A percentile compares a stretch with the other conserved stretches of the same genome.
phyloP scores from a whole-genome alignment of 2,113 vertebrate species.

The Muscicapa adusta region DNA sequence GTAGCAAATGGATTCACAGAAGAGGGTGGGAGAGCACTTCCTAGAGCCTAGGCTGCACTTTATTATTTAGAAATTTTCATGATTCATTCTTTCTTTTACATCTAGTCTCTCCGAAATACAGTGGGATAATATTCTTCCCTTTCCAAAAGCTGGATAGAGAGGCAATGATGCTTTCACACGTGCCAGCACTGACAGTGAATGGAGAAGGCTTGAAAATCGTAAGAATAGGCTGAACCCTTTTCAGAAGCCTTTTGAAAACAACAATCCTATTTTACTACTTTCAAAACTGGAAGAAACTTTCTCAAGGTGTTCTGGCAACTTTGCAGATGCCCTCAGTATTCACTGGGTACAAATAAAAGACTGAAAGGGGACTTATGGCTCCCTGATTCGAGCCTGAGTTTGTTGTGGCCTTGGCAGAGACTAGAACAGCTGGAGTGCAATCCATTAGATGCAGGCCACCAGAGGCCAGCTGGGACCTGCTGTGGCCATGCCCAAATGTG shows the following conservation, averaged over 20 bases:
- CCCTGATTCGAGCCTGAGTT: not conserved
- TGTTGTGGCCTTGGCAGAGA: not conserved
- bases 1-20: not conserved
- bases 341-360: not conserved
- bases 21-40: not conserved
- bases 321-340: not conserved
- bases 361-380: not conserved
- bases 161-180: rapidly evolving
- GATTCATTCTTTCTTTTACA: not conserved
- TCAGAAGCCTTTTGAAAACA: not conserved
- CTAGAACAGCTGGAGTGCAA: not conserved
- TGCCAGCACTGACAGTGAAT: not conserved
- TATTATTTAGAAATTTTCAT: not conserved
- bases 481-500: not conserved
- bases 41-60: not conserved
- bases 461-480: not conserved
- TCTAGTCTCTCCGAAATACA: not conserved
- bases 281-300: not conserved
- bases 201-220: not conserved
- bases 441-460: not conserved
- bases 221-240: not conserved
- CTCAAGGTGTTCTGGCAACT: not conserved
- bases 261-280: not conserved
- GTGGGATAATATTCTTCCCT: not conserved
- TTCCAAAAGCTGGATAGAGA: not conserved